These are phyloP conservation scores for Coremacera marginata DNA, from an alignment of 2,888 invertebrate genomes.

Conservation along the genomic window DNA sequence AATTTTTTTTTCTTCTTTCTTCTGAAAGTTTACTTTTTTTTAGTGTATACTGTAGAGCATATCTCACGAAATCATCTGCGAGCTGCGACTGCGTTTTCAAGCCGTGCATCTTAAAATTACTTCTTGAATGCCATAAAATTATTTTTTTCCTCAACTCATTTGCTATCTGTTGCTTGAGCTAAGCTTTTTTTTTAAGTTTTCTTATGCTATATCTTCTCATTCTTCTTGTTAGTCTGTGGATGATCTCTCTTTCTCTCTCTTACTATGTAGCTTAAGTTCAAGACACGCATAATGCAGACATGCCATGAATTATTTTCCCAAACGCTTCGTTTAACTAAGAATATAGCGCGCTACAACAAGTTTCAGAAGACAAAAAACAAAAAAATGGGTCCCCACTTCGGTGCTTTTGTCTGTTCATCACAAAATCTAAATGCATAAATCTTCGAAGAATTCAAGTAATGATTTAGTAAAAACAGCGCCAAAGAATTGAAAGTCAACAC, in stretches of 20 bases:
- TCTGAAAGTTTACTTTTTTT: neutral
- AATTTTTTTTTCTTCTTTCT: too few relatives aligned
- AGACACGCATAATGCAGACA: slow-evolving; percentile 30
- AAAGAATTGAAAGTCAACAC: slow-evolving; percentile 11
- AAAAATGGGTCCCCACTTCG: slow-evolving; percentile 12
- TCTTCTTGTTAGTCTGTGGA: neutral
- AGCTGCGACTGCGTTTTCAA: neutral
- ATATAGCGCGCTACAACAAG: neutral
- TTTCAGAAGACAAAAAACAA: neutral
- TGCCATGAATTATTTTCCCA: slow-evolving; percentile 2
- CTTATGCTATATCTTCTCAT: neutral
- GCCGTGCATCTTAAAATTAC: neutral
- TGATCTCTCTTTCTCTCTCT: neutral
- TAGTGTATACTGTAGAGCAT: neutral
- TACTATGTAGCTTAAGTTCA: slow-evolving; percentile 15
- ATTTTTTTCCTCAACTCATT: neutral
- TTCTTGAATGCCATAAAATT: neutral
- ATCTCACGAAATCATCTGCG: neutral
- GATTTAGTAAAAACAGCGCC: slow-evolving; percentile 21
- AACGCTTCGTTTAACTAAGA: slow-evolving; percentile 1
- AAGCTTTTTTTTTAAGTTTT: neutral
- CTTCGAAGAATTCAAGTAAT: slow-evolving; percentile 30
- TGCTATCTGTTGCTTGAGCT: neutral
- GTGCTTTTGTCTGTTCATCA: slow-evolving; percentile 9
- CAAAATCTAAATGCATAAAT: slow-evolving; percentile 34